A percentile compares a stretch with the other conserved stretches of the same genome.
Evolutionary conservation across 2,888 invertebrate genomes (phyloP).

Genomic region (Aquatica leii): DNA sequence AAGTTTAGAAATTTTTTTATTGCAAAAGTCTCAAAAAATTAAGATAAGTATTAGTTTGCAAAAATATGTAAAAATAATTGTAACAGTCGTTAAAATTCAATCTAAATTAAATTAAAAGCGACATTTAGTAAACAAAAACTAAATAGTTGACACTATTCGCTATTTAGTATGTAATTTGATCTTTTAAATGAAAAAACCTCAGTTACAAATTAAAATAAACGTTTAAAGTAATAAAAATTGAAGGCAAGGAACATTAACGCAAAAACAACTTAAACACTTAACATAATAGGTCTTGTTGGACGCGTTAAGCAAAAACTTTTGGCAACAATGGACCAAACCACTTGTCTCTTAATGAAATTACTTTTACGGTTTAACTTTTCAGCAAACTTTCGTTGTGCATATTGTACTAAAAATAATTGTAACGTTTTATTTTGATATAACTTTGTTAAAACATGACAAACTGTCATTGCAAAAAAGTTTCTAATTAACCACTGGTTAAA

Average conservation of each 20-base stretch:
- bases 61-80: too few relatives aligned
- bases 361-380: conserved; percentile 20
- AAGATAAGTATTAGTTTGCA: too few relatives aligned
- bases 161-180: too few relatives aligned
- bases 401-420: conserved; percentile 9
- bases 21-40: too few relatives aligned
- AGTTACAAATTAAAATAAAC: too few relatives aligned
- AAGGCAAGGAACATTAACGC: neutral
- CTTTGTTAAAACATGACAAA: neutral
- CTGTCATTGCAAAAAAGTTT: neutral
- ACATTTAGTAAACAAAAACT: too few relatives aligned
- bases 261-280: neutral
- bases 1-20: too few relatives aligned
- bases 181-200: too few relatives aligned
- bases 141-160: too few relatives aligned
- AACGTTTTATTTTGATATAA: conserved; percentile 1
- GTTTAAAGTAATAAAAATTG: too few relatives aligned
- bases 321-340: conserved; percentile 20
- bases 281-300: conserved; percentile 16
- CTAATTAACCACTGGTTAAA: conserved; percentile 13
- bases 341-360: conserved; percentile 25
- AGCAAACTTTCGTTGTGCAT: conserved; percentile 16
- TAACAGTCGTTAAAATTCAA: too few relatives aligned
- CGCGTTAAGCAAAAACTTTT: conserved; percentile 21
- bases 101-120: too few relatives aligned